These are phyloP conservation scores for Epinotia ramella DNA, from an alignment of 2,888 invertebrate species.

Conservation along the genomic window DNA sequence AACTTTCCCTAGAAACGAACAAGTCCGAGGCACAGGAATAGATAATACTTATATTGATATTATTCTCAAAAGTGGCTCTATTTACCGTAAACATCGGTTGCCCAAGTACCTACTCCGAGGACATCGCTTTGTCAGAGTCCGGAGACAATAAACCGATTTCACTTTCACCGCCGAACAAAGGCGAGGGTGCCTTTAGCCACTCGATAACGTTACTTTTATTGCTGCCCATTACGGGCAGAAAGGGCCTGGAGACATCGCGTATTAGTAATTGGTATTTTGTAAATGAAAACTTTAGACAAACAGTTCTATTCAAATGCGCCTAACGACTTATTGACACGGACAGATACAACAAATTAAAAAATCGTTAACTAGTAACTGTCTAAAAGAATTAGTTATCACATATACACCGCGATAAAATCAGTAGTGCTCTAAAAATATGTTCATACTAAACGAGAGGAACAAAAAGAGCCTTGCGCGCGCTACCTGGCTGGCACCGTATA, in stretches of 20 bases:
- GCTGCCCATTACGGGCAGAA: constrained; percentile 63
- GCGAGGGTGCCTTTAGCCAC: constrained; percentile 57
- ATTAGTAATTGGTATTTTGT: constrained; percentile 49
- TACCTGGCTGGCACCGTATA: constrained; percentile 65
- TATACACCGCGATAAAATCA: constrained; percentile 10
- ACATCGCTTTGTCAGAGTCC: constrained; percentile 36
- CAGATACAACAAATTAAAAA: constrained; percentile 10
- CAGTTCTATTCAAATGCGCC: constrained; percentile 18
- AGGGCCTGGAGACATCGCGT: constrained; percentile 59
- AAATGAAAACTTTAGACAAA: constrained; percentile 36
- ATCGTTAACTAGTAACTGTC: constrained; percentile 17
- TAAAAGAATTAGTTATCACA: constrained; percentile 28
- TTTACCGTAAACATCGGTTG: constrained; percentile 42
- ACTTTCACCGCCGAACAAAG: constrained; percentile 71
- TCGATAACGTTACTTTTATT: constrained; percentile 67
- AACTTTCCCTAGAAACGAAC: constrained; percentile 1
- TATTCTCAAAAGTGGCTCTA: constrained; percentile 19
- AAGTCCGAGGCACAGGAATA: background rate
- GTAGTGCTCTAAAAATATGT: constrained; percentile 19
- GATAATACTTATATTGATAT: constrained; percentile 10
- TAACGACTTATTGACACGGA: background rate
- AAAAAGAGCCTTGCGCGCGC: constrained; percentile 51
- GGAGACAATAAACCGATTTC: constrained; percentile 61
- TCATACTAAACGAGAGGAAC: constrained; percentile 18
- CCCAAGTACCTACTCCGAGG: constrained; percentile 39